Conservation (phyloP, 2,888 invertebrate species). For the Nematopogon swammerdamellus region DNA sequence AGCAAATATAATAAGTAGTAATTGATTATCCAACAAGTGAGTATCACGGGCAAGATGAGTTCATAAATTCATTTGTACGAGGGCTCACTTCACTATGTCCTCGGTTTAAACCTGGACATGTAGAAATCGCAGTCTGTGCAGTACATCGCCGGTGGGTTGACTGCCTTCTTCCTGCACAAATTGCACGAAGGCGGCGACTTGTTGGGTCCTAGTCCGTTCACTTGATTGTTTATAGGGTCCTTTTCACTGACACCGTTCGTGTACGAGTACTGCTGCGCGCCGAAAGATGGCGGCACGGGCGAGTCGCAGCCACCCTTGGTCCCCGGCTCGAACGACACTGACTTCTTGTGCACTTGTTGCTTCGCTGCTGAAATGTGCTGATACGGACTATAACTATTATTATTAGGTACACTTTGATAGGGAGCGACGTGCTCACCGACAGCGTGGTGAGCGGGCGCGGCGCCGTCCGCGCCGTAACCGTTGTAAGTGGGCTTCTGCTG, state of each 20-base stretch:
- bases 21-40: not conserved
- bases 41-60: conserved; percentile 1
- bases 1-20: not conserved
- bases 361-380: conserved; percentile 62
- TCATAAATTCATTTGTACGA: not conserved
- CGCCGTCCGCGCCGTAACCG: conserved; percentile 28
- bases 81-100: conserved; percentile 30
- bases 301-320: conserved; percentile 64
- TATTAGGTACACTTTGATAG: conserved; percentile 36
- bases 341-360: conserved; percentile 62
- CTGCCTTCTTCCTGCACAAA: conserved; percentile 82
- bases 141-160: conserved; percentile 74
- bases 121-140: conserved; percentile 92
- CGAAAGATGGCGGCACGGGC: conserved; percentile 38
- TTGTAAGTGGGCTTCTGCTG: conserved; percentile 38
- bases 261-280: conserved; percentile 20
- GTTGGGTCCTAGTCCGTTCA: not conserved
- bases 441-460: conserved; percentile 14
- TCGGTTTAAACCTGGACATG: conserved; percentile 79
- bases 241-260: conserved; percentile 18
- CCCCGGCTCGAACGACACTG: conserved; percentile 69
- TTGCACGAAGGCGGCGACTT: conserved; percentile 70
- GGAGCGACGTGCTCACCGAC: conserved; percentile 24
- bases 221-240: not conserved
- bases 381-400: conserved; percentile 51